Conservation (phyloP, 2,888 invertebrate species). For the Spisula solida region DNA sequence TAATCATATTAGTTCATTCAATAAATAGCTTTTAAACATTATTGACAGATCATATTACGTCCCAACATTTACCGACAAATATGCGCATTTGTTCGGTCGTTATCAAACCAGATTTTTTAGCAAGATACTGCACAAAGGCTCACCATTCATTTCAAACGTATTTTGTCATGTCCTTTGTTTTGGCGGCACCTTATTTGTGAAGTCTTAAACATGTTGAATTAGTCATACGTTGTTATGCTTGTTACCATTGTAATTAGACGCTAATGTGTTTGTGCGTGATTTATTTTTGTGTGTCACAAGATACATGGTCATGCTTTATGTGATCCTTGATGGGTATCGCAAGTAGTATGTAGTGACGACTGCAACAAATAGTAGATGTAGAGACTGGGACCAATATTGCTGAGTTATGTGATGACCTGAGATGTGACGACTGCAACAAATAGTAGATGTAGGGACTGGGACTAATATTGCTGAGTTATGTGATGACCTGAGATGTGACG, state of each 20-base stretch:
- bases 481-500: too few relatives aligned
- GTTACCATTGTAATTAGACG: conserved; percentile 20
- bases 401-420: too few relatives aligned
- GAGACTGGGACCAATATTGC: too few relatives aligned
- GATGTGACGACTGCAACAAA: too few relatives aligned
- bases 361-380: too few relatives aligned
- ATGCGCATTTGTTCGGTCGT: conserved; percentile 6
- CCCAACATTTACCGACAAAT: background rate
- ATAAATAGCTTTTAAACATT: conserved; percentile 6
- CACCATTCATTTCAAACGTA: conserved; percentile 22
- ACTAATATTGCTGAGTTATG: too few relatives aligned
- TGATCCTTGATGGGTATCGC: background rate
- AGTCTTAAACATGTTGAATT: conserved; percentile 24
- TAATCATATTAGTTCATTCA: conserved; percentile 5
- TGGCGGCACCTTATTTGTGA: conserved; percentile 35
- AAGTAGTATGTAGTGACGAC: background rate
- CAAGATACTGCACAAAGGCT: background rate
- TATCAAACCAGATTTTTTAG: conserved; percentile 15
- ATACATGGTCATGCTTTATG: background rate
- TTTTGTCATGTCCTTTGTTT: conserved; percentile 41
- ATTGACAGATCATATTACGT: conserved; percentile 10
- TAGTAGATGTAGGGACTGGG: too few relatives aligned
- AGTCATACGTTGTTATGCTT: conserved; percentile 26
- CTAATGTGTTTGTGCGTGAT: conserved; percentile 30
- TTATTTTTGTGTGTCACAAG: background rate